Evolutionary conservation across 1,140 invertebrate genomes (phyloP), one percentile per base, ranked within the genome.

Genomic region (Hyles euphorbiae): DNA sequence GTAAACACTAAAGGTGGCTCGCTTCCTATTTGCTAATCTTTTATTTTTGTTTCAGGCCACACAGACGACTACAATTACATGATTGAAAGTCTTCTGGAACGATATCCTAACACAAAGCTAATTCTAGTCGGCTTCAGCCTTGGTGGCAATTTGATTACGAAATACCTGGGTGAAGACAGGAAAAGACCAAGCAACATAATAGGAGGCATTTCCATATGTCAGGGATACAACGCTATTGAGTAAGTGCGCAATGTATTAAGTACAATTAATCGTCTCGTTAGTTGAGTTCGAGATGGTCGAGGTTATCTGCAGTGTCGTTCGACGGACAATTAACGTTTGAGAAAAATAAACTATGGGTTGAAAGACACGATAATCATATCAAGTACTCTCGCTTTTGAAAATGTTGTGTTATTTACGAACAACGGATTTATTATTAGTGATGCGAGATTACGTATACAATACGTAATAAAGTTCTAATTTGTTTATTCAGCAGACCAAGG

Each of bases 61-160:
- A 97, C 96, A 0, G 94, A 94, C 51, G 97, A 98, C 86, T 96
- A 94, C 74, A 91, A 92, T 55, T 91, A 91, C 43, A 97, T 98
- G 95, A 78, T 97, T 40, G 90, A 92, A 56, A 92, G 94, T 79
- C 80, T 98, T 44, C 63, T 92, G 59, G 91, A 93, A 53, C 91
- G 92, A 65, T 95, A 96, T 87, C 92, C 94, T 1, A 90, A 91
- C 34, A 95, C 94, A 22, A 93, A 93, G 73, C 91, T 97, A 49
- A 92, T 98, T 57, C 92, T 94, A 60, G 93, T 98, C 33, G 97
- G 97, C 36, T 98, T 98, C 81, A 97, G 96, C 85, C 92, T 98
- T 81, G 96, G 96, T 43, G 96, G 94, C 4, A 98, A 97, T 90
- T 89, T 97, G 49, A 93, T 98, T 3, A 94, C 95, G 1, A 98